Percentiles rank a stretch among this genome's conserved stretches.
These are phyloP conservation scores for Callipepla squamata DNA, from an alignment of 2,113 vertebrate genomes.

Conservation along the genomic window DNA sequence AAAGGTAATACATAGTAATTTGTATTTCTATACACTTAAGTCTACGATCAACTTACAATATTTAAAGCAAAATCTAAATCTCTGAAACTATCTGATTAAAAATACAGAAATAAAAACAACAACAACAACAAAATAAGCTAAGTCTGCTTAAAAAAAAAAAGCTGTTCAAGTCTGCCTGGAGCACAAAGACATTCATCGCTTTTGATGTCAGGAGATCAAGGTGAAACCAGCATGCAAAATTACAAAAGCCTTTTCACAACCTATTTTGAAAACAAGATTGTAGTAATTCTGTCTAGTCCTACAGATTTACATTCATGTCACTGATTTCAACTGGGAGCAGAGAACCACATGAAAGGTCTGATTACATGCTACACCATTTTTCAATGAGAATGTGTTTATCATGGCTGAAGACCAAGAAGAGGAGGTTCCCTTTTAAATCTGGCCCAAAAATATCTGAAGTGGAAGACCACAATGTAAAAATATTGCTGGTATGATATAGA, in stretches of 20 bases:
- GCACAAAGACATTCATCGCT: not conserved
- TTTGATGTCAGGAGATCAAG: not conserved
- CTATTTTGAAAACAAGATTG: not conserved
- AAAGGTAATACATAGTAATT: not conserved
- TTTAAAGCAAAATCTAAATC: not conserved
- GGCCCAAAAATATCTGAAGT: not conserved
- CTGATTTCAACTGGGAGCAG: not conserved
- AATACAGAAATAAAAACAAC: not conserved
- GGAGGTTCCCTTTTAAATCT: not conserved
- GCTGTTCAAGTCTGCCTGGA: not conserved
- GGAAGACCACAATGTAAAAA: not conserved
- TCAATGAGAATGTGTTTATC: not conserved
- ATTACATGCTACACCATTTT: not conserved
- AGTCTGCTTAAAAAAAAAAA: not conserved
- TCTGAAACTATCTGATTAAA: not conserved
- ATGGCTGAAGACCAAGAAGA: not conserved
- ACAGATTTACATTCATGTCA: not conserved
- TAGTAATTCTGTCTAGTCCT: not conserved
- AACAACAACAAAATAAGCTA: not conserved
- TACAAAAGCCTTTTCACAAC: not conserved
- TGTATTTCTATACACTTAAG: not conserved
- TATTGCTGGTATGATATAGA: not conserved
- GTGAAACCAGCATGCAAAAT: not conserved
- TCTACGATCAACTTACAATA: not conserved
- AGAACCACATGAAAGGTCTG: not conserved